phyloP scores from a whole-genome alignment of 1,140 invertebrate genomes.

The Drosophila suzukii region DNA sequence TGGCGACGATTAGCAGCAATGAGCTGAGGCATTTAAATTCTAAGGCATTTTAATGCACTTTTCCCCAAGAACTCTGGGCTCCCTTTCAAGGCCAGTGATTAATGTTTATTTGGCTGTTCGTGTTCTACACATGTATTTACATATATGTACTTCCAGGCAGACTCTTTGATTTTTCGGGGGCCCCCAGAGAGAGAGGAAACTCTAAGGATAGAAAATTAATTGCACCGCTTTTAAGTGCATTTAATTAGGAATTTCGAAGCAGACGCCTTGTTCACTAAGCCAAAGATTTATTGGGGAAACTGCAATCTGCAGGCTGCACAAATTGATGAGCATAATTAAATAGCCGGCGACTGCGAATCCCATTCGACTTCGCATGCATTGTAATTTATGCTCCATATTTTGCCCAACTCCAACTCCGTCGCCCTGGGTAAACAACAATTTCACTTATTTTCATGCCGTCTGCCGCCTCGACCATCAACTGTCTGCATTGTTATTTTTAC shows the following conservation, averaged over 20 bases:
- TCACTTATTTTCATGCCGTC: slow-evolving; percentile 82
- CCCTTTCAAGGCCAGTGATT: slow-evolving; percentile 74
- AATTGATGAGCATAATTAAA: slow-evolving; percentile 83
- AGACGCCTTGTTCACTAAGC: slow-evolving; percentile 55
- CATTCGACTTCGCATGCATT: slow-evolving; percentile 56
- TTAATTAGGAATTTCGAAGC: slow-evolving; percentile 67
- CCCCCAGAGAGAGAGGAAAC: slow-evolving; percentile 2
- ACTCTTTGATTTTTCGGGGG: slow-evolving; percentile 38
- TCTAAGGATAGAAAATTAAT: slow-evolving; percentile 69
- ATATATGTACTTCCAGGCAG: not conserved
- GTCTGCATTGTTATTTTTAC: slow-evolving; percentile 82
- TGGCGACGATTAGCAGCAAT: slow-evolving; percentile 73
- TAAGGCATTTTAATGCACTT: slow-evolving; percentile 54
- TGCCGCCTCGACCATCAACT: slow-evolving; percentile 58
- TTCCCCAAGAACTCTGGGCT: slow-evolving; percentile 24
- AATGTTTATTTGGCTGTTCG: slow-evolving; percentile 41
- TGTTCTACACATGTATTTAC: slow-evolving; percentile 52
- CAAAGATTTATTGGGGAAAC: slow-evolving; percentile 61
- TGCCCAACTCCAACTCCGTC: slow-evolving; percentile 27
- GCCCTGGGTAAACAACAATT: slow-evolving; percentile 79
- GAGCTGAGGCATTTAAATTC: slow-evolving; percentile 71
- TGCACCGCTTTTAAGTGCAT: slow-evolving; percentile 71
- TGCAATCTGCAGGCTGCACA: slow-evolving; percentile 33
- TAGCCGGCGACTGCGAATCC: slow-evolving; percentile 50
- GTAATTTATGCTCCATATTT: slow-evolving; percentile 80